phyloP scores from a whole-genome alignment of 1,140 invertebrate genomes.

The Panagrolaimus sp. region DNA sequence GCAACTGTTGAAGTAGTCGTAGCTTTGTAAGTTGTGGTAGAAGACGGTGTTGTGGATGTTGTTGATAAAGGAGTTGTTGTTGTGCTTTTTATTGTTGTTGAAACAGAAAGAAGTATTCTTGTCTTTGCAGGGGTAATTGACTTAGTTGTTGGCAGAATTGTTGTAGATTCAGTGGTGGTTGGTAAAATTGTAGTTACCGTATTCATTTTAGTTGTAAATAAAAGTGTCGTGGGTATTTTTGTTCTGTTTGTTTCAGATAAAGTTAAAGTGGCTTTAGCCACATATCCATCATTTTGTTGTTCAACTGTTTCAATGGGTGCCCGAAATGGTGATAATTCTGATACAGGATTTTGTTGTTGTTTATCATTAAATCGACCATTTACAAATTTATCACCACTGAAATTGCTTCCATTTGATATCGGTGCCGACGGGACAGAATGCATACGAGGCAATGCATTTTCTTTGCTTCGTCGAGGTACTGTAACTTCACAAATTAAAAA shows the following conservation, averaged over 20 bases:
- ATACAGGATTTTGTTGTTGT: neutral
- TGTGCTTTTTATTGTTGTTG: slow-evolving; percentile 94
- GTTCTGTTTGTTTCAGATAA: too few species aligned
- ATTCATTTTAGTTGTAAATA: slow-evolving; percentile 68
- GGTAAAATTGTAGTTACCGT: slow-evolving; percentile 95
- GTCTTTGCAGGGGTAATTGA: slow-evolving; percentile 71
- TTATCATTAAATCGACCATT: slow-evolving; percentile 4
- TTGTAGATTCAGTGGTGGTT: slow-evolving; percentile 91
- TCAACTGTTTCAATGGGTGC: slow-evolving; percentile 66
- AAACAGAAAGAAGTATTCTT: too few species aligned
- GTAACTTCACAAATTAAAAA: neutral
- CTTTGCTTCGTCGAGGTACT: neutral
- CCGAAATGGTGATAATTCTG: neutral
- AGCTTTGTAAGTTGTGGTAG: slow-evolving; percentile 17
- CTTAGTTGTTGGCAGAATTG: slow-evolving; percentile 87
- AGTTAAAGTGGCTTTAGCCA: too few species aligned
- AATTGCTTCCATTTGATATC: neutral
- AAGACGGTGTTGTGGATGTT: slow-evolving; percentile 67
- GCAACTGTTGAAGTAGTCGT: neutral
- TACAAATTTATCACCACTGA: neutral
- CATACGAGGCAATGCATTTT: neutral
- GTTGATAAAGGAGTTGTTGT: slow-evolving; percentile 90
- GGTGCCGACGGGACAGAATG: slow-evolving; percentile 9
- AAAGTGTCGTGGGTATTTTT: too few species aligned
- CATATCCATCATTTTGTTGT: too few species aligned